Base-by-base conservation (phyloP, 2,888 invertebrate genomes). In the Gymnoscelis rufifasciata region DNA sequence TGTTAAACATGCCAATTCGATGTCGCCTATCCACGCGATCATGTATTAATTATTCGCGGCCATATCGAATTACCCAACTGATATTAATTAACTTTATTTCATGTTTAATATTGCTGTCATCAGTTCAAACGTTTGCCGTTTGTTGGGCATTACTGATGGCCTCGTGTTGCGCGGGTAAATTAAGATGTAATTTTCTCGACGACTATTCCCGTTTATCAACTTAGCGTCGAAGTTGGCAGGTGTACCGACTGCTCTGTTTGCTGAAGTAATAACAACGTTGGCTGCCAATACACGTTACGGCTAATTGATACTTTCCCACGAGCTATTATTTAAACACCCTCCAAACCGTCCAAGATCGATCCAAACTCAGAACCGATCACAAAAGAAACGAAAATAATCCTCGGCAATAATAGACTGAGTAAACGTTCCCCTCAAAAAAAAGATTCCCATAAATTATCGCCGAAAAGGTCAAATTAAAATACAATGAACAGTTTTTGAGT, bases 401-500 rank as follows among this genome's bases (percentile, higher is more conserved):
- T 66, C 65, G 71, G 65, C 78, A 77, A 83, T 84, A 83, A 83
- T 83, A 83, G 81, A 73, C 78, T 74, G 78, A 78, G 79, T 84
- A 83, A 86, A 84, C 79, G 83, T 73, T 78, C 76, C 77, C 78
- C 70, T 72, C 65, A 59, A 59, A 82, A 79, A 80, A 77, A 79
- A 75, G 66, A 73, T 78, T 82, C 83, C 74, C 83, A 88, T 88
- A 87, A 88, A 88, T 88, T 87, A 88, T 86, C 86, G 72, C 83
- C 82, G 80, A 86, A 88, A 87, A 88, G 87, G 87, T 88, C 88
- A 87, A 87, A 88, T 88, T 88, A 88, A 86, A 88, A 88, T 88
- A 88, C 88, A 88, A 88, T 87, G 87, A 87, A 79, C 72, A 81
- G 81, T 88, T 87, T 88, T 87, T 87, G 84, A 88, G 88, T 87